phyloP scores from a whole-genome alignment of 2,888 invertebrate species.

The Volucella inflata region DNA sequence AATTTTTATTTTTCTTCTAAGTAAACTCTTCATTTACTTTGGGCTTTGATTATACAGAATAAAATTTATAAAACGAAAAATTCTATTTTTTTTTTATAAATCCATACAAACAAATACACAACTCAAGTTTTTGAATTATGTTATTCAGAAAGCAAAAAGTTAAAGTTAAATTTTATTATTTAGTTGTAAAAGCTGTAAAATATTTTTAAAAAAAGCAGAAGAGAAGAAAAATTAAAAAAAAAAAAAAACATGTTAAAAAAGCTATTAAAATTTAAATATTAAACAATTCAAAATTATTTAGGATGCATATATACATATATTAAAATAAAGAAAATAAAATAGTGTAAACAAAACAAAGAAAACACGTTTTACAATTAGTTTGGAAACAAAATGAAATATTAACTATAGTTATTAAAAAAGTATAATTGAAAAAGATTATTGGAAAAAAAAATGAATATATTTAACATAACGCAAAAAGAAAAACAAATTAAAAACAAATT shows the following conservation, averaged over 20 bases:
- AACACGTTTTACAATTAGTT: constrained; percentile 58
- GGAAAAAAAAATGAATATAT: constrained; percentile 77
- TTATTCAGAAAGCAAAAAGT: constrained; percentile 1
- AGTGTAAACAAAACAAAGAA: constrained; percentile 40
- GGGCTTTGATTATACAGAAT: constrained; percentile 31
- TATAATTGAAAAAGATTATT: constrained; percentile 78
- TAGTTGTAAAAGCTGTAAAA: constrained; percentile 50
- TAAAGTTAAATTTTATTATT: constrained; percentile 25
- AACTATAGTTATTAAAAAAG: constrained; percentile 54
- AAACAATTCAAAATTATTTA: constrained; percentile 52
- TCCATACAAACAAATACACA: constrained; percentile 25
- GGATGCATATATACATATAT: constrained; percentile 56
- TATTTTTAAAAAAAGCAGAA: constrained; percentile 23
- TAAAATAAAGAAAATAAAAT: constrained; percentile 70
- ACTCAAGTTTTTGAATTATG: constrained; percentile 20
- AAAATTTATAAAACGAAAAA: constrained; percentile 19
- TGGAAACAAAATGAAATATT: constrained; percentile 47
- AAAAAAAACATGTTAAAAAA: constrained; percentile 30
- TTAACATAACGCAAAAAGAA: constrained; percentile 60
- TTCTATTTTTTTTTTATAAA: constrained; percentile 49
- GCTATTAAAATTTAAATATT: constrained; percentile 56
- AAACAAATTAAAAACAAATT: constrained; percentile 38
- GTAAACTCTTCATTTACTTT: constrained; percentile 33
- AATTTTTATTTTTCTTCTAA: constrained; percentile 43
- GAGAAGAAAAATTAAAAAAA: constrained; percentile 21